These are phyloP conservation scores for Zygogramma bicolorata DNA, from an alignment of 2,888 invertebrate genomes.

Conservation along the genomic window DNA sequence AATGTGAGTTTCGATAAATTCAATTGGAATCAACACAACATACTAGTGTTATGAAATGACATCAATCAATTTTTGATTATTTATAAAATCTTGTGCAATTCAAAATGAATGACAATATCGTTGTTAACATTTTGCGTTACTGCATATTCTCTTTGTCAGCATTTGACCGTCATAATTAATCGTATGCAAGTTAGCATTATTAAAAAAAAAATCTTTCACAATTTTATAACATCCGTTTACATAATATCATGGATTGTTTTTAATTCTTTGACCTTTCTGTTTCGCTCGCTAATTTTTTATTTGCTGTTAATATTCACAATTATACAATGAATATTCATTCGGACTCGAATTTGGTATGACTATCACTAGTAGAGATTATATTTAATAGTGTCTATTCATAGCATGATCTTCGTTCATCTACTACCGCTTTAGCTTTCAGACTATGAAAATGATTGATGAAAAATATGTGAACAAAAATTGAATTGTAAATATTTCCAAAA, in stretches of 20 bases:
- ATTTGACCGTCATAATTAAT: conserved; percentile 2
- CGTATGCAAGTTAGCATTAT: conserved; percentile 1
- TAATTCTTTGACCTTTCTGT: conserved; percentile 30
- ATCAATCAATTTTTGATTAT: no score
- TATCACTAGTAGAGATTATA: not conserved
- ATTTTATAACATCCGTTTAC: conserved; percentile 33
- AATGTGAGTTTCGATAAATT: no score
- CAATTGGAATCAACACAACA: no score
- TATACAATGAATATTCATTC: not conserved
- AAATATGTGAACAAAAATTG: no score
- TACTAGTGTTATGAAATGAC: no score
- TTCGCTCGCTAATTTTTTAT: conserved; percentile 19
- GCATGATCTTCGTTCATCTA: no score
- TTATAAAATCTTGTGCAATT: no score
- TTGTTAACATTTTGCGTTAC: not conserved
- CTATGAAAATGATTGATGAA: no score
- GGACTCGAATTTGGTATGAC: not conserved
- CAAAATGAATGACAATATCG: no score
- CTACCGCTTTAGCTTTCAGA: no score
- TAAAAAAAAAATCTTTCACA: conserved; percentile 24
- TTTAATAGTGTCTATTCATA: not conserved
- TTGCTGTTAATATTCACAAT: not conserved
- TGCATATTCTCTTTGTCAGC: not conserved
- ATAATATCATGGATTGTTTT: conserved; percentile 23
- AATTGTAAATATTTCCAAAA: no score